phyloP scores from a whole-genome alignment of 2,888 invertebrate species.

The Drosophila peninsularis region DNA sequence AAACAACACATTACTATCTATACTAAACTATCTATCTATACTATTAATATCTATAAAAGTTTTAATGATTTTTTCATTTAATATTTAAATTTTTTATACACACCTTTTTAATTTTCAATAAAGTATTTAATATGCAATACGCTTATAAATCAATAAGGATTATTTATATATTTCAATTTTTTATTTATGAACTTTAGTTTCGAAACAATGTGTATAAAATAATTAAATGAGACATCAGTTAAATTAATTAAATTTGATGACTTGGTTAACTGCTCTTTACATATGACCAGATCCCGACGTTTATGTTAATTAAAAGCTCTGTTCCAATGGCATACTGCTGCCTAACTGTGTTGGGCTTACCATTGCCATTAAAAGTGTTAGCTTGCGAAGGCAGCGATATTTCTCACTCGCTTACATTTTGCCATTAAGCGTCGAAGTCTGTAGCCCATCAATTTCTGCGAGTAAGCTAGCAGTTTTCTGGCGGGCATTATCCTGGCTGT shows the following conservation, averaged over 20 bases:
- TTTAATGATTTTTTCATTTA: too few species aligned
- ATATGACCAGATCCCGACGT: background rate
- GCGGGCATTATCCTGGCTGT: constrained; percentile 36
- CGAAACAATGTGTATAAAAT: background rate
- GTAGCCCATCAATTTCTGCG: constrained; percentile 60
- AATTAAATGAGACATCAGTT: background rate
- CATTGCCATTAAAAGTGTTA: constrained; percentile 29
- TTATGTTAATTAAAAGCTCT: constrained; percentile 23
- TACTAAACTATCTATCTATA: too few species aligned
- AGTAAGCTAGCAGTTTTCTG: constrained; percentile 46
- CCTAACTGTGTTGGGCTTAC: constrained; percentile 5
- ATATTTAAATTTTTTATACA: too few species aligned
- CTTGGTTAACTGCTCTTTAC: constrained; percentile 1
- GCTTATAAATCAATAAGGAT: too few species aligned
- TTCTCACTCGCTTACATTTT: constrained; percentile 41
- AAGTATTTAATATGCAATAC: too few species aligned
- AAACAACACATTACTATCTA: too few species aligned
- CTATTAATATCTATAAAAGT: too few species aligned
- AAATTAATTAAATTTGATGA: background rate
- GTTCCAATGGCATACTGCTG: background rate
- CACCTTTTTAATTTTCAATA: too few species aligned
- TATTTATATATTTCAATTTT: too few species aligned
- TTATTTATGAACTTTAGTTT: background rate
- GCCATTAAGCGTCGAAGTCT: constrained; percentile 30
- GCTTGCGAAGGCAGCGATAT: constrained; percentile 7